Evolutionary conservation across 2,888 invertebrate genomes (phyloP).

Genomic region (Harpalus rufipes): DNA sequence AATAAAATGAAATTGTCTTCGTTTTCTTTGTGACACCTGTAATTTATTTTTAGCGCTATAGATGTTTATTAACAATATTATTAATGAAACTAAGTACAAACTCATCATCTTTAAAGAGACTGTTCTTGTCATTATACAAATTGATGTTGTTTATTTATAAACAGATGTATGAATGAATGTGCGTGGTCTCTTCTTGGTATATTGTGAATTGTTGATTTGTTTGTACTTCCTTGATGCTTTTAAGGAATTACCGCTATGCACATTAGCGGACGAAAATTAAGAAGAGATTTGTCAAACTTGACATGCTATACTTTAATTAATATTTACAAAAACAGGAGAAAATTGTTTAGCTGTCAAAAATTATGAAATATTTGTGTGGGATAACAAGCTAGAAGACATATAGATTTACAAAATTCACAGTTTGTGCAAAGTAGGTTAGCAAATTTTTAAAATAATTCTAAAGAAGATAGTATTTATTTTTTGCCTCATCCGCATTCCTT

Average conservation of each 20-base stretch:
- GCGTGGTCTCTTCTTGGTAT: constrained; percentile 43
- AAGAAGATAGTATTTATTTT: no score
- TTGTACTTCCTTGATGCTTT: constrained; percentile 49
- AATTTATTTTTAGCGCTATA: no score
- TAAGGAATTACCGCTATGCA: constrained; percentile 40
- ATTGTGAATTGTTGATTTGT: constrained; percentile 28
- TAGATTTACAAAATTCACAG: no score
- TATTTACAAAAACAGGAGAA: neutral
- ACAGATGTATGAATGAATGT: constrained; percentile 33
- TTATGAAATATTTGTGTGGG: no score
- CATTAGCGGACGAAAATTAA: constrained; percentile 13
- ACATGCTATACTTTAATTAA: neutral
- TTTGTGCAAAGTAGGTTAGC: no score
- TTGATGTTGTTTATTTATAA: constrained; percentile 35
- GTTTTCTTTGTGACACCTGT: no score
- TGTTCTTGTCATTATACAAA: neutral
- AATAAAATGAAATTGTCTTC: no score
- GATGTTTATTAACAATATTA: no score
- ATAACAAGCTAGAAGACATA: no score
- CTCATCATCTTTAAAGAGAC: neutral
- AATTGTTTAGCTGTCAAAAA: neutral
- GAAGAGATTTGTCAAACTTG: neutral
- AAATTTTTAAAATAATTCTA: no score
- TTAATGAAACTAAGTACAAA: no score
- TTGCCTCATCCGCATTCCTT: no score